Evolutionary conservation across 1,140 invertebrate genomes (phyloP).

Genomic region (Nasonia vitripennis): DNA sequence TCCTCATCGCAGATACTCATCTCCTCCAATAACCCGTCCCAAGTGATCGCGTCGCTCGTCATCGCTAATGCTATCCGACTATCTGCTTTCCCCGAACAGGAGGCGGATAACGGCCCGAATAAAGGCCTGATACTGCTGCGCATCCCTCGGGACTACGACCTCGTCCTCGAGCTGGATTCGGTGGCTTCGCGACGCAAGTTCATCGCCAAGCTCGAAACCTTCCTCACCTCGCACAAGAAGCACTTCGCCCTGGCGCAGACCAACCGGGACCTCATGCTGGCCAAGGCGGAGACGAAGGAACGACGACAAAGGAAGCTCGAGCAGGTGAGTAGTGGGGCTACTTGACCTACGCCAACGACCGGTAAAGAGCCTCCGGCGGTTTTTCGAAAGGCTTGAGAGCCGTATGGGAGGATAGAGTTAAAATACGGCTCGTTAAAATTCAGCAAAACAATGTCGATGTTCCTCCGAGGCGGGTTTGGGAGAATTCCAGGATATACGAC

Average conservation of each 20-base stretch:
- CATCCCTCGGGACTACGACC: constrained; percentile 94
- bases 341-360: neutral
- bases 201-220: constrained; percentile 91
- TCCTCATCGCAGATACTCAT: too few species aligned
- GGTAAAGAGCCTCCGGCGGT: neutral
- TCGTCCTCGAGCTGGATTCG: constrained; percentile 95
- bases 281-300: constrained; percentile 96
- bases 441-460: constrained; percentile 3
- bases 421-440: neutral
- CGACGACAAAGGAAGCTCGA: constrained; percentile 94
- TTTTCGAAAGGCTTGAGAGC: neutral
- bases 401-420: too few species aligned
- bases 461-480: neutral
- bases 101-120: constrained; percentile 84
- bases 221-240: constrained; percentile 89
- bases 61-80: too few species aligned
- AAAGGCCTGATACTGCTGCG: constrained; percentile 89
- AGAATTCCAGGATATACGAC: neutral
- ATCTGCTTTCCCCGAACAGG: constrained; percentile 67
- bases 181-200: constrained; percentile 89
- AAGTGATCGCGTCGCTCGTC: too few species aligned
- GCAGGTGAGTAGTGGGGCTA: constrained; percentile 69
- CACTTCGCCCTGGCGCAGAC: constrained; percentile 79
- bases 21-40: too few species aligned
- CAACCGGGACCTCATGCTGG: constrained; percentile 90